Percentiles rank a stretch among this genome's conserved stretches.
These are phyloP conservation scores for Pachypanchax playfairii DNA, from an alignment of 2,113 vertebrate species.

Conservation along the genomic window DNA sequence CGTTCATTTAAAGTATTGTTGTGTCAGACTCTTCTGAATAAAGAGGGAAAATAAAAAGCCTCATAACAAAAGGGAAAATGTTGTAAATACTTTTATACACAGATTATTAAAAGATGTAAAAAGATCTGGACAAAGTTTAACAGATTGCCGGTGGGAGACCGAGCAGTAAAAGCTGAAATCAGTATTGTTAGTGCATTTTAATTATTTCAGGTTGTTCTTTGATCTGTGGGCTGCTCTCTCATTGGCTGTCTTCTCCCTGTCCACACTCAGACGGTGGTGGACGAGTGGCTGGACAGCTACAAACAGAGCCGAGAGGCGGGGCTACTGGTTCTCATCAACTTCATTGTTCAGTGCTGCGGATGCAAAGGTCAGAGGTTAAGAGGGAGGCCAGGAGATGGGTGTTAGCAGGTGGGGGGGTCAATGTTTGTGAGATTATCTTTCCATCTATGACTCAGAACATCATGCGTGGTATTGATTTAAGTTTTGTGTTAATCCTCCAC, in stretches of 20 bases:
- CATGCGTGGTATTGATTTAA: slow-evolving; percentile 52
- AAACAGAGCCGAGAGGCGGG: slow-evolving; percentile 79
- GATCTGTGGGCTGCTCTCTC: slow-evolving; percentile 18
- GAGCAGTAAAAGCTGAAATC: slow-evolving; percentile 13
- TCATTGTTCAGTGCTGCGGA: slow-evolving; percentile 85
- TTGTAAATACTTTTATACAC: slow-evolving; percentile 15
- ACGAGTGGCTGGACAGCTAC: slow-evolving; percentile 90
- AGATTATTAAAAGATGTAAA: slow-evolving; percentile 5
- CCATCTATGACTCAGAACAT: slow-evolving; percentile 34
- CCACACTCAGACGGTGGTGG: slow-evolving; percentile 81
- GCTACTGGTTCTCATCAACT: slow-evolving; percentile 87
- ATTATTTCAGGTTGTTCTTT: slow-evolving; percentile 8
- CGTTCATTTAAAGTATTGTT: slow-evolving; percentile 57
- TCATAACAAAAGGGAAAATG: slow-evolving; percentile 27
- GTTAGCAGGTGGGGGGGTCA: slow-evolving; percentile 30
- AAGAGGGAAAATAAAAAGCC: slow-evolving; percentile 26
- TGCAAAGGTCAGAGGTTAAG: slow-evolving; percentile 84
- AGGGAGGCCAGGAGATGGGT: slow-evolving; percentile 22
- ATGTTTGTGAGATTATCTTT: slow-evolving; percentile 56
- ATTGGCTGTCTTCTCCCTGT: slow-evolving; percentile 51
- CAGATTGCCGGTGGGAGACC: neutral
- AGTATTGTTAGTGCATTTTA: slow-evolving; percentile 6
- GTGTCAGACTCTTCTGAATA: slow-evolving; percentile 20
- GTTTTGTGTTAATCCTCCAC: slow-evolving; percentile 17
- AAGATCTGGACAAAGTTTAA: slow-evolving; percentile 1